Conservation (phyloP, 1,140 invertebrate genomes). For the Drosophila bipectinata region DNA sequence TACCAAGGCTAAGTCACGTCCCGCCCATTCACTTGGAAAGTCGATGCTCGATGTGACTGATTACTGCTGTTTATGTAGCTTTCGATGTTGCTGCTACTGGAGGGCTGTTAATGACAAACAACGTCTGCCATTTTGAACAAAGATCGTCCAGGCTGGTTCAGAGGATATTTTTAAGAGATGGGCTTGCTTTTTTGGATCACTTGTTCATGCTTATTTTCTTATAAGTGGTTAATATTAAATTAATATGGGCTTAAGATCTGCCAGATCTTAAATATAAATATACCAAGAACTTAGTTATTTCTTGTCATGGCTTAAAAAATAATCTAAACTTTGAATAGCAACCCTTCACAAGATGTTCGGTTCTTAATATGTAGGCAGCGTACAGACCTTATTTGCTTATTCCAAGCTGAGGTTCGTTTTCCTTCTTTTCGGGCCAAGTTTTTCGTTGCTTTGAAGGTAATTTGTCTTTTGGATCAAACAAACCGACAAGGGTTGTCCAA, state of each 20-base stretch:
- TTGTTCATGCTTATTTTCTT: no score
- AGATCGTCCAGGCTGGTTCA: conserved; percentile 24
- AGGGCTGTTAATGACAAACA: conserved; percentile 71
- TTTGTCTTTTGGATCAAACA: conserved; percentile 71
- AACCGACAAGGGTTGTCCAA: conserved; percentile 27
- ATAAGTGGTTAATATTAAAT: no score
- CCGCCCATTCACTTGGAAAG: conserved; percentile 80
- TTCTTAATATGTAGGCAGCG: conserved; percentile 62
- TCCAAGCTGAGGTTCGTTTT: conserved; percentile 35
- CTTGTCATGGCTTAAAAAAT: no score
- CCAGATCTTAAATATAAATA: no score
- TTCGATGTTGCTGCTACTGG: conserved; percentile 38
- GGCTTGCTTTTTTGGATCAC: no score
- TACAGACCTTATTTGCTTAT: conserved; percentile 26
- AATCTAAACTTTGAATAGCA: neutral
- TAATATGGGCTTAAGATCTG: no score
- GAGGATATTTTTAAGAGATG: neutral
- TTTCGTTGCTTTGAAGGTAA: conserved; percentile 36
- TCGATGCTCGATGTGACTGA: conserved; percentile 80
- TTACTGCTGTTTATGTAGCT: conserved; percentile 67
- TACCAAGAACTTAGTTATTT: no score
- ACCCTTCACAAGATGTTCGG: neutral
- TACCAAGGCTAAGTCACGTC: conserved; percentile 67
- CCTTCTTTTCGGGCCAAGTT: neutral
- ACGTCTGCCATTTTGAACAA: conserved; percentile 73